Percentiles rank a stretch among this genome's conserved stretches.
phyloP scores from a whole-genome alignment of 1,140 invertebrate genomes.

The Zaprionus kolodkinae region DNA sequence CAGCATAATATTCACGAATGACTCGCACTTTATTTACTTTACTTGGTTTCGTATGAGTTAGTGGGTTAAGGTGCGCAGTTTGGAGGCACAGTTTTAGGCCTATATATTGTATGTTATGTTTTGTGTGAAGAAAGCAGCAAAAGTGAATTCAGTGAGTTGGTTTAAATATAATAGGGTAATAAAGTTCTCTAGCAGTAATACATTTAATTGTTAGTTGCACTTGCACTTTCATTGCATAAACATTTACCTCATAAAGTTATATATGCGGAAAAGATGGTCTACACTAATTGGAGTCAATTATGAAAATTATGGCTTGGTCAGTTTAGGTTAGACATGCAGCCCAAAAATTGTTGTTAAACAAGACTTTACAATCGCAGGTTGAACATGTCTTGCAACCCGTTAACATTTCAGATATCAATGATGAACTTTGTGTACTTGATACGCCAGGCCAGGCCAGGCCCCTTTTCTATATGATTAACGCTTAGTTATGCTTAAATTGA shows the following conservation, averaged over 20 bases:
- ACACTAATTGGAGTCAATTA: not conserved
- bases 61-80: constrained; percentile 3
- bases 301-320: not conserved
- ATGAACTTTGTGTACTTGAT: constrained; percentile 10
- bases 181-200: not conserved
- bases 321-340: not conserved
- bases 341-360: not conserved
- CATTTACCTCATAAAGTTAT: not conserved
- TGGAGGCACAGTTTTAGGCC: not conserved
- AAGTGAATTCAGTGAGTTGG: too few species aligned
- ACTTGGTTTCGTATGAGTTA: not conserved
- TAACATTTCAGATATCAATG: not conserved
- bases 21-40: constrained; percentile 34
- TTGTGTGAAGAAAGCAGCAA: constrained; percentile 14
- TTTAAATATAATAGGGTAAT: not conserved
- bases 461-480: not conserved
- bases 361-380: not conserved
- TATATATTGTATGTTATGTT: not conserved
- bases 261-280: not conserved
- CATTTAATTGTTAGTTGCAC: too few species aligned
- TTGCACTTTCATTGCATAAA: not conserved
- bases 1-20: constrained; percentile 7
- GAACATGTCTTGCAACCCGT: not conserved
- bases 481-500: not conserved
- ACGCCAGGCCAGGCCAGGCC: constrained; percentile 31